Base-by-base conservation (phyloP, 2,888 invertebrate genomes). In the Atrina japonica region DNA sequence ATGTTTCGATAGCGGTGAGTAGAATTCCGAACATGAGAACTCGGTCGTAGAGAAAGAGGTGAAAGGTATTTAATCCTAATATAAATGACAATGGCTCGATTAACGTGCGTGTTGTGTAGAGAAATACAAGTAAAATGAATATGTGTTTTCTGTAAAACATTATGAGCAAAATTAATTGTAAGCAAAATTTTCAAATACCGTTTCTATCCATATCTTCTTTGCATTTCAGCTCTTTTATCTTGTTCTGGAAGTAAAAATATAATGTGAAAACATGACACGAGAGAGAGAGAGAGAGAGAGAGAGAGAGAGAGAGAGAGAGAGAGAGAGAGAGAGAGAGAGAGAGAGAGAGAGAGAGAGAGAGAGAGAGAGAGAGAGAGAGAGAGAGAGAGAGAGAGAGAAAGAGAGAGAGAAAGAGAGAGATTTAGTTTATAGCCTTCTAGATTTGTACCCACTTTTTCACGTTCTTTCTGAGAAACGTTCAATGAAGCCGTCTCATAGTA, bases 141-240 rank as follows among this genome's bases (percentile, higher is more conserved):
- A n/a, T n/a, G n/a, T n/a, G n/a, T n/a, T n/a, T n/a, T n/a, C n/a
- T n/a, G n/a, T n/a, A n/a, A n/a, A n/a, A n/a, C n/a, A n/a, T n/a
- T n/a, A n/a, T n/a, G n/a, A n/a, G n/a, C n/a, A n/a, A n/a, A 2
- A 53, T n/a, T 7, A 7, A 29, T 27, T 30, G 0, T 7, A 27
- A 56, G 11, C 5, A 35, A 35, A 35, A 35, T 7, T 5, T 40
- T 18, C 11, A 69, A 63, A 45, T 70, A 78, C 78, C 79, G 49
- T 75, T 60, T 61, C 76, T 76, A 21, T 77, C 78, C 63, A 75
- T 63, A 5, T 69, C 72, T 7, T 81, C 81, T 70, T 60, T 69
- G 2, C 68, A 61, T 64, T 75, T 81, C 0, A 69, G 60, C 23
- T 55, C 67, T 60, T 73, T 77, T 3, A 18, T 25, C 49, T 72